These are phyloP conservation scores for Cordilura impudica DNA, from an alignment of 2,888 invertebrate species.

Conservation along the genomic window DNA sequence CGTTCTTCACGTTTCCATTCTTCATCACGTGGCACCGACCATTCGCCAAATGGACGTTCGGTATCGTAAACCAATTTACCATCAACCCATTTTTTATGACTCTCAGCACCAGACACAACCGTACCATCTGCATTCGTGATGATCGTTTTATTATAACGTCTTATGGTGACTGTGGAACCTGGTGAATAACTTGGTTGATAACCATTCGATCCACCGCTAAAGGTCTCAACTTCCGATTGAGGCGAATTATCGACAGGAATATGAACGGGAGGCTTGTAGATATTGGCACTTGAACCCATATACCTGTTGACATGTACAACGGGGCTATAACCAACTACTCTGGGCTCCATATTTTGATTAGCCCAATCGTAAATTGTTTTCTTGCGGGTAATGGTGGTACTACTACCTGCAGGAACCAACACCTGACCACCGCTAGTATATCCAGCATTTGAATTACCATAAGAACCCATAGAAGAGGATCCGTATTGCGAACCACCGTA, in stretches of 20 bases:
- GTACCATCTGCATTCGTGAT: conserved; percentile 71
- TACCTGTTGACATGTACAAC: conserved; percentile 68
- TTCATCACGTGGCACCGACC: conserved; percentile 70
- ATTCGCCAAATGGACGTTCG: conserved; percentile 72
- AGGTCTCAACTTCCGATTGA: conserved; percentile 58
- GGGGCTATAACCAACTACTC: conserved; percentile 73
- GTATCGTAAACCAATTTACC: conserved; percentile 73
- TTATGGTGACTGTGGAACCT: conserved; percentile 69
- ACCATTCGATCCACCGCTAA: conserved; percentile 54
- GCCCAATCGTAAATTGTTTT: conserved; percentile 71
- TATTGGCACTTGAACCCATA: conserved; percentile 42
- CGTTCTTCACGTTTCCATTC: conserved; percentile 76
- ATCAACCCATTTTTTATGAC: conserved; percentile 73
- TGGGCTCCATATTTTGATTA: conserved; percentile 69
- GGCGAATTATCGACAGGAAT: conserved; percentile 64
- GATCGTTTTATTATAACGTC: conserved; percentile 71
- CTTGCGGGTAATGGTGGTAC: conserved; percentile 64
- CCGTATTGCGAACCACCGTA: conserved; percentile 58
- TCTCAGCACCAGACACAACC: conserved; percentile 71
- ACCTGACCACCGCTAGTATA: conserved; percentile 36
- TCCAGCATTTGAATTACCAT: conserved; percentile 41
- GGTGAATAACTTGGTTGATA: conserved; percentile 50
- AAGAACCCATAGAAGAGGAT: conserved; percentile 27
- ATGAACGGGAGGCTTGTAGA: conserved; percentile 62
- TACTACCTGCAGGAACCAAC: conserved; percentile 45